phyloP scores from a whole-genome alignment of 2,888 invertebrate genomes.

The Spicauda simplicius region DNA sequence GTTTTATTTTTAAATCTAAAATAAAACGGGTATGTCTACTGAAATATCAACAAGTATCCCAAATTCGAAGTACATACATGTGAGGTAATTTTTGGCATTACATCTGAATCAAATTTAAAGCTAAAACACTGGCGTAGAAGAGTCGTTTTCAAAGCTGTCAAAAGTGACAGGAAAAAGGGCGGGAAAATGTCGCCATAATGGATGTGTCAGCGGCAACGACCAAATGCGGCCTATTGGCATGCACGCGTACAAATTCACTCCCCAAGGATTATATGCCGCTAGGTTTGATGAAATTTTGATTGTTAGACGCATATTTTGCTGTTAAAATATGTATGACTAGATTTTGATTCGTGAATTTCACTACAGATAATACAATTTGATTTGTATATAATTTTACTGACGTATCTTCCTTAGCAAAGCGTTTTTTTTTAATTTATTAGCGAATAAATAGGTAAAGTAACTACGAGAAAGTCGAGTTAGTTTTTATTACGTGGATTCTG shows the following conservation, averaged over 20 bases:
- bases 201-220: constrained; percentile 81
- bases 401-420: too few relatives aligned
- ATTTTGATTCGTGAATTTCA: background rate
- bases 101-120: constrained; percentile 45
- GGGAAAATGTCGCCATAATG: constrained; percentile 82
- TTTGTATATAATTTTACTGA: background rate
- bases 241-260: constrained; percentile 66
- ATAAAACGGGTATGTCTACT: background rate
- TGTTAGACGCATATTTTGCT: constrained; percentile 31
- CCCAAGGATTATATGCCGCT: constrained; percentile 68
- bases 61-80: background rate
- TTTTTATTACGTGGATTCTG: too few relatives aligned
- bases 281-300: constrained; percentile 63
- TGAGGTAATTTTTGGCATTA: constrained; percentile 15
- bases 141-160: constrained; percentile 83
- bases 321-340: constrained; percentile 16
- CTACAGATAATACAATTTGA: background rate
- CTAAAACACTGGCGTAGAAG: constrained; percentile 76
- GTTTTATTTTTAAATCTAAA: too few relatives aligned
- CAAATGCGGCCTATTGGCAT: constrained; percentile 70
- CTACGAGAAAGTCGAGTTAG: too few relatives aligned
- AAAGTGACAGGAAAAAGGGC: constrained; percentile 82
- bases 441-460: too few relatives aligned
- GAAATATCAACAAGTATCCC: background rate
- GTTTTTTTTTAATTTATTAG: background rate